Conservation (phyloP, 2,113 vertebrate genomes). For the Ammodramus savannarum region DNA sequence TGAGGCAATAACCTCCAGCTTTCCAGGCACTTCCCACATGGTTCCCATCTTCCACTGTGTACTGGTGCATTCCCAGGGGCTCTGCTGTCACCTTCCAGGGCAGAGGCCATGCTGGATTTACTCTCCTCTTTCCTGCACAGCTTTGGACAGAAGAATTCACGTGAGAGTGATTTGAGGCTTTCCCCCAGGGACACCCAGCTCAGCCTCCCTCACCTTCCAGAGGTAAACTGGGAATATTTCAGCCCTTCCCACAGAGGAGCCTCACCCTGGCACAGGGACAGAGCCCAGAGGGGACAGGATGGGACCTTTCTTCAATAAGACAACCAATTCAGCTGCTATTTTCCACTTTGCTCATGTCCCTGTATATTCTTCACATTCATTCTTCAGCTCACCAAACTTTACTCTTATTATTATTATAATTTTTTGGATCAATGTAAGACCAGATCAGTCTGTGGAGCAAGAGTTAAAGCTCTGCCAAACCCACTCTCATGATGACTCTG, state of each 20-base stretch:
- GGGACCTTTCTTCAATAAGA: neutral
- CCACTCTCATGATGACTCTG: neutral
- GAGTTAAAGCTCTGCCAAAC: neutral
- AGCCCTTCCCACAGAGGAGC: neutral
- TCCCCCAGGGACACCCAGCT: too few species aligned
- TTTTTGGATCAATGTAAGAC: neutral
- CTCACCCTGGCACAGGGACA: accelerated
- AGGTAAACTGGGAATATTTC: neutral
- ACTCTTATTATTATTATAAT: neutral
- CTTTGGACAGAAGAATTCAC: neutral
- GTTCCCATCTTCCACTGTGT: neutral
- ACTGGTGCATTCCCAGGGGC: neutral
- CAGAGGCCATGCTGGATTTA: neutral
- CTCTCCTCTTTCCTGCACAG: neutral
- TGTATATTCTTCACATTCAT: neutral
- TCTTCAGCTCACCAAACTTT: neutral
- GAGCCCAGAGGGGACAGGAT: neutral
- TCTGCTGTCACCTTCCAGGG: neutral
- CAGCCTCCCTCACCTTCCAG: neutral
- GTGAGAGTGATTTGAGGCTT: neutral
- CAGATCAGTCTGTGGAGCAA: neutral
- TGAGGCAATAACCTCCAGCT: neutral
- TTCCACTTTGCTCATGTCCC: neutral
- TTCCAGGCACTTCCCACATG: neutral
- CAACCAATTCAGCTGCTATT: neutral